Conservation (phyloP, 1,140 invertebrate species). For the Pemphigus obesinymphae region DNA sequence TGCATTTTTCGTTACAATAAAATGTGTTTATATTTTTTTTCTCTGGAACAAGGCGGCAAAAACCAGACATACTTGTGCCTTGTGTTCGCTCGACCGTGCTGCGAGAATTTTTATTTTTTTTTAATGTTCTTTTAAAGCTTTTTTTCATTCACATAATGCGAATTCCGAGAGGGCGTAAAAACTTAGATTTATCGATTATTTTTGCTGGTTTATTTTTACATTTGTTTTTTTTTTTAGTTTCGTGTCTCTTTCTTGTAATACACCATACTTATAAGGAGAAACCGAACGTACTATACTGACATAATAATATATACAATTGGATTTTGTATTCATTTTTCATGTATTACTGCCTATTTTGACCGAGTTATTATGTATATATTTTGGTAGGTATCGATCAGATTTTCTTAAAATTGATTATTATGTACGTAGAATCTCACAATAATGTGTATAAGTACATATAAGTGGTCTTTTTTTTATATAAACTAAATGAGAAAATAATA, state of each 20-base stretch:
- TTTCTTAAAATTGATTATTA: too few species aligned
- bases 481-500: too few species aligned
- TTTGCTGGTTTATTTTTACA: not conserved
- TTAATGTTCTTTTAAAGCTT: conserved; percentile 16
- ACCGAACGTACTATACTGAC: not conserved
- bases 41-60: not conserved
- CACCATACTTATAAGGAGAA: not conserved
- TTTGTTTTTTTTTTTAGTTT: not conserved
- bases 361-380: not conserved
- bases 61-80: conserved; percentile 1
- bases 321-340: not conserved
- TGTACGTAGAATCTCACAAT: too few species aligned
- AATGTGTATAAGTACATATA: too few species aligned
- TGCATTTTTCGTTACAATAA: not conserved
- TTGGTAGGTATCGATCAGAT: too few species aligned
- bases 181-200: conserved; percentile 34
- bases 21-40: not conserved
- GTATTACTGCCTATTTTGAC: not conserved
- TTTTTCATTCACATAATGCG: not conserved
- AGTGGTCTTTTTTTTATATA: too few species aligned
- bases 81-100: conserved; percentile 23
- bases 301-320: not conserved
- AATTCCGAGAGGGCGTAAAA: conserved; percentile 32
- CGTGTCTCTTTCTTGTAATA: not conserved
- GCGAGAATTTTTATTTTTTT: conserved; percentile 16